phyloP scores from a whole-genome alignment of 2,113 vertebrate genomes.

The Oceanodroma tethys region DNA sequence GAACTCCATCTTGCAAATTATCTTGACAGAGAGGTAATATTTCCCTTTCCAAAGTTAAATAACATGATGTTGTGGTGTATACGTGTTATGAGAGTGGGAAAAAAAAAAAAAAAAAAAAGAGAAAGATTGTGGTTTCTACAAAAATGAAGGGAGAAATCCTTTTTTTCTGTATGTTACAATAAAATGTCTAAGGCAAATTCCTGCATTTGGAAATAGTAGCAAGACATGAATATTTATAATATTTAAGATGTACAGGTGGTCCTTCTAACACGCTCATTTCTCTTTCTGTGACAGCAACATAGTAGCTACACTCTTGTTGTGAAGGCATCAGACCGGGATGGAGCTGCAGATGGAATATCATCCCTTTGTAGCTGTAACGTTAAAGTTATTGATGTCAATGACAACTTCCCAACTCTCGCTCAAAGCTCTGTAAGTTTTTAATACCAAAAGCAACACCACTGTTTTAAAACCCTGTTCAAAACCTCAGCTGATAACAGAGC shows the following conservation, averaged over 20 bases:
- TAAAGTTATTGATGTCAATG: conserved; percentile 87
- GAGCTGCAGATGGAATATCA: conserved; percentile 69
- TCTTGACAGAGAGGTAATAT: conserved; percentile 91
- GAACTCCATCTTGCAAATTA: conserved; percentile 70
- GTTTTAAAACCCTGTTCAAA: background rate
- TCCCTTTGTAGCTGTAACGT: conserved; percentile 77
- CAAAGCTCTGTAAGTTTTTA: conserved; percentile 77
- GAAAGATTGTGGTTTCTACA: background rate
- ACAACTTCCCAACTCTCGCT: conserved; percentile 87
- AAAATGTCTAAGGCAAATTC: background rate
- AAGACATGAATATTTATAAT: background rate
- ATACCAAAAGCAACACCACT: background rate
- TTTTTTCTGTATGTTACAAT: background rate
- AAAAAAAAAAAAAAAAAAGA: too few species aligned
- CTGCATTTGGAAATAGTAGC: background rate
- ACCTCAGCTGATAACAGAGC: fast-evolving
- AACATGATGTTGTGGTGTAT: background rate
- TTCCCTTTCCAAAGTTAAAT: background rate
- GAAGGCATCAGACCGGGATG: conserved; percentile 79
- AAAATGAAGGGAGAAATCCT: background rate
- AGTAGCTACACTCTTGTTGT: conserved; percentile 79
- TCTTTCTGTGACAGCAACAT: conserved; percentile 71
- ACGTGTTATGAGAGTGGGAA: background rate
- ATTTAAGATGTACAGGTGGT: background rate
- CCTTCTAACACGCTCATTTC: background rate